Base-by-base conservation (phyloP, 2,797 vertebrate species). In the Pangasius djambal region DNA sequence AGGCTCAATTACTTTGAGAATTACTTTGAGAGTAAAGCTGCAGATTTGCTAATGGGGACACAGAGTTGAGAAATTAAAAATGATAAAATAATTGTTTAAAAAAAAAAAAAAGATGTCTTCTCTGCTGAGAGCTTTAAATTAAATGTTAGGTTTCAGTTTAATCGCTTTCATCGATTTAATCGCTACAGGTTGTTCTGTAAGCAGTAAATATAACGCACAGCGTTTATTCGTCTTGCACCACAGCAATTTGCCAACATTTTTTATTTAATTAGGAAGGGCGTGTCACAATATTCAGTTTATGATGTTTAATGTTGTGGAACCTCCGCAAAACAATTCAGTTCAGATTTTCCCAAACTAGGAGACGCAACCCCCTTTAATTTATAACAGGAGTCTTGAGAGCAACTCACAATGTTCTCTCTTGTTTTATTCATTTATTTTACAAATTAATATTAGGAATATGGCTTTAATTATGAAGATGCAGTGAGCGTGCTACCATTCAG, bases 31-130 rank as follows among this genome's bases (percentile, higher is more conserved):
- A 84, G 83, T 16, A 59, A 37, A 50, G 9, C 25, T 5, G 40
- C 61, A 67, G 83, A 84, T 84, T 50, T 20, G 83, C 40, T 84
- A 18, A 67, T 31, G 15, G n/a, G 28, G 55, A 55, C 78, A 37
- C 50, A 12, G 16, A 22, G 31, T 10, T 6, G 34, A 34, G 81
- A 65, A 83, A 28, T 83, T 40, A 83, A 61, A 37, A 83, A 25
- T 25, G 78, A 59, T 61, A 18, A 65, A 83, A 65, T 83, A 18
- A 59, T 59, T 59, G 52, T 34, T 7, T 1, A 55, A 52, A 52
- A 28, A 44, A 31, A 16, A 31, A 34, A 34, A 40, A 22, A 18
- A 34, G 1, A 16, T 8, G 15, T 2, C 18, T 74, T 18, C 31
- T 57, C 52, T 20, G n/a, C 1, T 20, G 52, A 57, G n/a, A 59